phyloP scores from a whole-genome alignment of 2,113 vertebrate genomes.

The Lophochroa leadbeateri region DNA sequence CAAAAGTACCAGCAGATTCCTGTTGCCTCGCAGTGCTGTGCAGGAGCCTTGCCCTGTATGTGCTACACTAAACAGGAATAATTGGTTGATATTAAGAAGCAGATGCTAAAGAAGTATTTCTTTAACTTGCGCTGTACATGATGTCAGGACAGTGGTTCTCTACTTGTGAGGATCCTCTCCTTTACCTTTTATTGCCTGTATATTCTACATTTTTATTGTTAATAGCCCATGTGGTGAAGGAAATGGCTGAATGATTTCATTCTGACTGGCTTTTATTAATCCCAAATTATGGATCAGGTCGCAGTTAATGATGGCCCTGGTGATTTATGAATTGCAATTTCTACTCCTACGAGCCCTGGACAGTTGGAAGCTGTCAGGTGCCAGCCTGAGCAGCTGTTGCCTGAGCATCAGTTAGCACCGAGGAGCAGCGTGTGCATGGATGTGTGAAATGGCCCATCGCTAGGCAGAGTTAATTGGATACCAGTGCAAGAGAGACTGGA shows the following conservation, averaged over 20 bases:
- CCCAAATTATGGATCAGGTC: not conserved
- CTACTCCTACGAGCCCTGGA: not conserved
- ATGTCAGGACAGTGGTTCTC: not conserved
- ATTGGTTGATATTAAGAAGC: not conserved
- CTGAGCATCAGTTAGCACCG: not conserved
- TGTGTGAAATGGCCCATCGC: not conserved
- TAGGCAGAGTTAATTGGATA: not conserved
- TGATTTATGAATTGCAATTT: not conserved
- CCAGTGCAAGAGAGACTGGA: not conserved
- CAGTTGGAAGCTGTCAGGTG: not conserved
- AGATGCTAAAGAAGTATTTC: not conserved
- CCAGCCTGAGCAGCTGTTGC: not conserved
- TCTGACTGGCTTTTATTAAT: constrained; percentile 11
- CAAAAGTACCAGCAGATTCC: not conserved
- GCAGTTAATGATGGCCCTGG: not conserved
- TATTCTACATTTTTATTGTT: not conserved
- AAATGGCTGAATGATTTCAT: not conserved
- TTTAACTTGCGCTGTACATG: not conserved
- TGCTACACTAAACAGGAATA: not conserved
- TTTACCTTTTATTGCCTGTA: not conserved
- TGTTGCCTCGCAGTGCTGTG: not conserved
- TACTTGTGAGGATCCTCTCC: not conserved
- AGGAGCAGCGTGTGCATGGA: not conserved
- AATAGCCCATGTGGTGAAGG: not conserved
- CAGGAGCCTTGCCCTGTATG: not conserved